Evolutionary conservation across 2,797 vertebrate species (phyloP).

Genomic region (Bryconaethiops microstoma): DNA sequence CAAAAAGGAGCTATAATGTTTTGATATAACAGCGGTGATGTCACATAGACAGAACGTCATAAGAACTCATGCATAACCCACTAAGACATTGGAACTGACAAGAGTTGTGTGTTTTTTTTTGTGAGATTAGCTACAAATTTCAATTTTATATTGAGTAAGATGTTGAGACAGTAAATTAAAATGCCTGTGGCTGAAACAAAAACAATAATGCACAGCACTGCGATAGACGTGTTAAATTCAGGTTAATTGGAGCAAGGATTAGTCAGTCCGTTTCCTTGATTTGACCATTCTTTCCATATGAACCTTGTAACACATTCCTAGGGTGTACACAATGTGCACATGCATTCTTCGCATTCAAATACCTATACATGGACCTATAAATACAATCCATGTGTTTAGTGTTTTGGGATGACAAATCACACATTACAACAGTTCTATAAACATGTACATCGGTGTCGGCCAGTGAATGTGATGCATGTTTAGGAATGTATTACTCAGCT

Average conservation of each 20-base stretch:
- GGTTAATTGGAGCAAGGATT: not conserved
- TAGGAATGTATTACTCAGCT: slow-evolving; percentile 21
- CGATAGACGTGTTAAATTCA: not conserved
- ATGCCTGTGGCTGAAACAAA: not conserved
- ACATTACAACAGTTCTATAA: not conserved
- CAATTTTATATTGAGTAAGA: too few relatives aligned
- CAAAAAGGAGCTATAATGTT: not conserved
- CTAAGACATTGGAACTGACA: slow-evolving; percentile 5
- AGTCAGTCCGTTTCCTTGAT: not conserved
- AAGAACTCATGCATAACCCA: slow-evolving; percentile 31
- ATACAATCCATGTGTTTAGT: not conserved
- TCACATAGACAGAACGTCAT: not conserved
- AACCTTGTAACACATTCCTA: slow-evolving; percentile 36
- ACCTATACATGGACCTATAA: not conserved
- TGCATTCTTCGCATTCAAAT: not conserved
- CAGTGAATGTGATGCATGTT: not conserved
- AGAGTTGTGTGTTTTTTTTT: not conserved
- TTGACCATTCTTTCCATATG: not conserved
- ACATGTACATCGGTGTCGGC: not conserved
- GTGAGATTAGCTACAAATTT: not conserved
- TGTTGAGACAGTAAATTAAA: not conserved
- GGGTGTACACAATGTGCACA: not conserved
- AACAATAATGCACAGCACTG: not conserved
- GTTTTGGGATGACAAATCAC: slow-evolving; percentile 12
- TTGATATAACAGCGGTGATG: not conserved